phyloP scores from a whole-genome alignment of 2,797 vertebrate species.

The Coracias cyanogaster region DNA sequence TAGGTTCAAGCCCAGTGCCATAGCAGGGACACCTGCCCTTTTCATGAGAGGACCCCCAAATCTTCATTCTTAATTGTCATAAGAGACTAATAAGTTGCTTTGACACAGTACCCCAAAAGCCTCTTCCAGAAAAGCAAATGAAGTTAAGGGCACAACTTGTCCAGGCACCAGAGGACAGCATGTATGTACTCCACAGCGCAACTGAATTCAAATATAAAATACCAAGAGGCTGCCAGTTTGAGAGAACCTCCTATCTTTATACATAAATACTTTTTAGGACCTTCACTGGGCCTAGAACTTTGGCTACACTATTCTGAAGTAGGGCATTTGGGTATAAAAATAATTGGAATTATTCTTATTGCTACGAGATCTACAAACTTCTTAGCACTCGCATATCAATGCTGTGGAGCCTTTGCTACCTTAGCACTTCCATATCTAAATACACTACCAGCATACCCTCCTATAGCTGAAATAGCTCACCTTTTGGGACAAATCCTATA shows the following conservation, averaged over 20 bases:
- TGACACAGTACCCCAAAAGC: neutral
- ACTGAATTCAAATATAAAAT: neutral
- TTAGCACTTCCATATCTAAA: neutral
- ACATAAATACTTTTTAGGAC: neutral
- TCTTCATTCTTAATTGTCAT: neutral
- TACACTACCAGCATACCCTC: neutral
- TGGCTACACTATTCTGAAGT: neutral
- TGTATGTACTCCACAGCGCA: neutral
- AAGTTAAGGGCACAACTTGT: neutral
- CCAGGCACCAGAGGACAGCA: rapidly evolving
- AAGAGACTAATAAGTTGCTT: neutral
- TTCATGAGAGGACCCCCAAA: neutral
- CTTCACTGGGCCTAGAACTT: neutral
- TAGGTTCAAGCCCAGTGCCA: too few species aligned
- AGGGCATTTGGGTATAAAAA: neutral
- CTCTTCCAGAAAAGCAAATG: neutral
- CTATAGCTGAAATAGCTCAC: neutral
- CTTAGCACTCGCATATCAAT: neutral
- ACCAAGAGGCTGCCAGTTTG: neutral
- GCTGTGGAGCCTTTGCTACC: neutral
- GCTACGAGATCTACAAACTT: neutral
- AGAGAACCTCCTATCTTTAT: neutral
- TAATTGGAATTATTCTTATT: neutral
- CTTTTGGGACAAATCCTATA: neutral
- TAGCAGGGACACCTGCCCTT: too few species aligned